Percentiles rank a stretch among this genome's conserved stretches.
phyloP scores from a whole-genome alignment of 1,140 invertebrate species.

The Drosophila navojoa region DNA sequence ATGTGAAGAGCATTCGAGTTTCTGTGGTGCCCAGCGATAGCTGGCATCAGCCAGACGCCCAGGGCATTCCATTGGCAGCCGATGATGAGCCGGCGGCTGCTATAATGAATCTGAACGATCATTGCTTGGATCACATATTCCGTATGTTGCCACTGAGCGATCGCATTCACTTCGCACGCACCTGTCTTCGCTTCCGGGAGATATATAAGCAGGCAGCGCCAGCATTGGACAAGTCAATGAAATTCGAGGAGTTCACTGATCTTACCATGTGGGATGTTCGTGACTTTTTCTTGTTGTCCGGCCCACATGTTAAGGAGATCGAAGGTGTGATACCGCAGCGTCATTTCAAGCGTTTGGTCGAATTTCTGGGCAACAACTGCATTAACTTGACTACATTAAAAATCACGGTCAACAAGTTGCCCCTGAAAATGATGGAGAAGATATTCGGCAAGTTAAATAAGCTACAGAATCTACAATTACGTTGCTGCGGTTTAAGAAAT shows the following conservation, averaged over 20 bases:
- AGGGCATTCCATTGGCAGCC: not conserved
- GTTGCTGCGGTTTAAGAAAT: constrained; percentile 19
- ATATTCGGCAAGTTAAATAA: constrained; percentile 27
- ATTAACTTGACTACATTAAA: constrained; percentile 40
- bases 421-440: constrained; percentile 17
- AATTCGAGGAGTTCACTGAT: constrained; percentile 10
- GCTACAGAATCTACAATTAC: constrained; percentile 22
- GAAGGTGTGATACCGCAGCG: constrained; percentile 30
- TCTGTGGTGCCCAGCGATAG: constrained; percentile 54
- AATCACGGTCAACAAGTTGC: constrained; percentile 11
- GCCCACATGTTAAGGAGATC: constrained; percentile 29
- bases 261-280: constrained; percentile 66
- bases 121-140: constrained; percentile 47
- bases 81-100: not conserved
- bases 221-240: constrained; percentile 26
- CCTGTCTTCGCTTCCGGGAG: constrained; percentile 46
- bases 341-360: constrained; percentile 34
- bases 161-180: constrained; percentile 56
- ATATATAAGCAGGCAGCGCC: constrained; percentile 37
- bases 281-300: constrained; percentile 61
- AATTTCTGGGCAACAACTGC: constrained; percentile 44
- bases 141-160: constrained; percentile 10
- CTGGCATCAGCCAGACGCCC: constrained; percentile 65
- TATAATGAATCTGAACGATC: constrained; percentile 47
- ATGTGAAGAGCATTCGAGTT: constrained; percentile 25